Base-by-base conservation (phyloP, 1,140 invertebrate species). In the Mamestra configurata region DNA sequence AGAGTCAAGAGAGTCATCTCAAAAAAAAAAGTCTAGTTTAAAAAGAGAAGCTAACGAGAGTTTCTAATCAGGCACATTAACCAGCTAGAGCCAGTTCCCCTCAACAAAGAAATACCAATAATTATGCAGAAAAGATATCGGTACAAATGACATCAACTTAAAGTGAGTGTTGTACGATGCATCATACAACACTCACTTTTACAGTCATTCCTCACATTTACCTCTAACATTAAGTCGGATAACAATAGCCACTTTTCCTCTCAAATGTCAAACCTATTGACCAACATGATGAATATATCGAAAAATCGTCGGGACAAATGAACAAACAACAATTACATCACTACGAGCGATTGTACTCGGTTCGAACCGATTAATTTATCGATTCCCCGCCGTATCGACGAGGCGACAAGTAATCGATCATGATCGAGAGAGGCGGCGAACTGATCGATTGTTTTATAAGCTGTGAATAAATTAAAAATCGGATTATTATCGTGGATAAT, bases 341-440 rank as follows among this genome's bases (percentile, higher is more conserved):
- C 35, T 46, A 75, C 40, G 43, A 59, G 11, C 64, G 64, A 81
- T 77, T 77, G 79, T 68, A 70, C 61, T 71, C 40, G 49, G 20
- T 10, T 53, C 27, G 68, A 31, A 53, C 84, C 84, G 82, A 90
- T 88, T 88, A 89, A 89, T 89, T 76, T 88, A 90, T 82, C 80
- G 80, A 83, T 82, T 70, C 78, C 66, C 78, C 80, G 83, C 84
- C 81, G 81, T 82, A 84, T 83, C 84, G 82, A 71, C 75, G 31
- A 82, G 76, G 82, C 72, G 86, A 85, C 79, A 82, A 83, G 64
- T 81, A 82, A 91, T 91, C 88, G 80, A 89, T 91, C 88, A 89
- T 80, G 68, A 73, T 70, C 59, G 24, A 43, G 71, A 76, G 57
- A 86, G 86, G 87, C 87, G 89, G 86, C 86, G 83, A 59, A 72